A percentile compares a stretch with the other conserved stretches of the same genome.
Evolutionary conservation across 2,888 invertebrate species (phyloP).

Genomic region (Andrena fulva): DNA sequence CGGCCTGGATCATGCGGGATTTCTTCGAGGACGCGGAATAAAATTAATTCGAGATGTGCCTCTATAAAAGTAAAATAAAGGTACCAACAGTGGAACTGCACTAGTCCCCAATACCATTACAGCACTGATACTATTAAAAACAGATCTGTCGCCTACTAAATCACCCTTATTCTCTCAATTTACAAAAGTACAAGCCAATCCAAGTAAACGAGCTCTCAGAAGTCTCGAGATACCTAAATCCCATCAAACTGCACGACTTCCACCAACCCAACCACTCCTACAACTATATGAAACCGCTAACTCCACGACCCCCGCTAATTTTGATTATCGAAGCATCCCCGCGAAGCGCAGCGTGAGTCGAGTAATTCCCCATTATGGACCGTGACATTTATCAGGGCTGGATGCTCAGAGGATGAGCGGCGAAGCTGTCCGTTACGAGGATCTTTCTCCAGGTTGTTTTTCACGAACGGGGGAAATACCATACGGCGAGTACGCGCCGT

Average conservation of each 20-base stretch:
- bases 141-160: too few species aligned
- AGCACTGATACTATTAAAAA: too few species aligned
- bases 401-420: neutral
- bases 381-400: slow-evolving; percentile 14
- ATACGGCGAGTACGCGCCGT: slow-evolving; percentile 63
- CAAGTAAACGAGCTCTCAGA: too few species aligned
- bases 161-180: too few species aligned
- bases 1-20: neutral
- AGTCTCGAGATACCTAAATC: too few species aligned
- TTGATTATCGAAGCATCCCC: too few species aligned
- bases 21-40: neutral
- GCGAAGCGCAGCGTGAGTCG: neutral
- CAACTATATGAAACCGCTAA: too few species aligned
- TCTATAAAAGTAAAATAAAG: neutral
- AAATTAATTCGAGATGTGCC: slow-evolving; percentile 27
- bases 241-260: too few species aligned
- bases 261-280: too few species aligned
- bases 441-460: slow-evolving; percentile 55
- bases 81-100: neutral
- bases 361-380: slow-evolving; percentile 36
- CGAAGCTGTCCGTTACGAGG: slow-evolving; percentile 13
- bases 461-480: slow-evolving; percentile 45
- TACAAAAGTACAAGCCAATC: too few species aligned
- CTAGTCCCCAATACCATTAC: too few species aligned
- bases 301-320: too few species aligned